Evolutionary conservation across 2,888 invertebrate genomes (phyloP), one percentile per base, ranked within the genome.

Genomic region (Polydrusus cervinus): DNA sequence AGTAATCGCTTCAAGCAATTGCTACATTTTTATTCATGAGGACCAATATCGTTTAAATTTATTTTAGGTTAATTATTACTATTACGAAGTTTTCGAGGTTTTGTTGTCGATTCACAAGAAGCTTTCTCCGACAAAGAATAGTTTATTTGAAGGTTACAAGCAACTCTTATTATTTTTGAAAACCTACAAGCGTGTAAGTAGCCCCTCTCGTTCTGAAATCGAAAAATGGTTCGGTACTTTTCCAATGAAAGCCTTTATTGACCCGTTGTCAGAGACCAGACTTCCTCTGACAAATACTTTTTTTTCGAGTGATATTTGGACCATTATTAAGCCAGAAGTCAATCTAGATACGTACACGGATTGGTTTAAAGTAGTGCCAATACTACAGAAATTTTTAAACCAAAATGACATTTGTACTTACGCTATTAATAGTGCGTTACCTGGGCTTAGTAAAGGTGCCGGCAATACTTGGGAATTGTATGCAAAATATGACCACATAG

Each of bases 51-150:
- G n/a, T 13, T 77, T 78, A 25, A 61, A 34, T 55, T 65, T 13
- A 34, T 55, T 79, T 71, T 80, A 89, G 88, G 83, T 89, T 0
- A 89, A 89, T 81, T 88, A 87, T 77, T 90, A 90, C 81, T 85
- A 89, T 77, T 89, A 90, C 75, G 90, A 90, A 84, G 87, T 89
- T 5, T 89, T 88, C 78, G 81, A 87, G 25, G 87, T 88, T 16
- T 85, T 90, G 53, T 81, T 89, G 74, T 84, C 87, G 60, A 82
- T 88, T 11, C 71, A 85, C 40, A 70, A 53, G 9, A 67, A 70
- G 2, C 34, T 71, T 5, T 68, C 73, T 78, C 79, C 47, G 20
- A 60, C 40, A 18, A 67, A 53, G 30, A 74, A 20, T 25, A 30
- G 13, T 45, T 47, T 75, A 1, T 78, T 80, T 7, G 73, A 82